phyloP scores from a whole-genome alignment of 1,140 invertebrate species.

The Drosophila gunungcola region DNA sequence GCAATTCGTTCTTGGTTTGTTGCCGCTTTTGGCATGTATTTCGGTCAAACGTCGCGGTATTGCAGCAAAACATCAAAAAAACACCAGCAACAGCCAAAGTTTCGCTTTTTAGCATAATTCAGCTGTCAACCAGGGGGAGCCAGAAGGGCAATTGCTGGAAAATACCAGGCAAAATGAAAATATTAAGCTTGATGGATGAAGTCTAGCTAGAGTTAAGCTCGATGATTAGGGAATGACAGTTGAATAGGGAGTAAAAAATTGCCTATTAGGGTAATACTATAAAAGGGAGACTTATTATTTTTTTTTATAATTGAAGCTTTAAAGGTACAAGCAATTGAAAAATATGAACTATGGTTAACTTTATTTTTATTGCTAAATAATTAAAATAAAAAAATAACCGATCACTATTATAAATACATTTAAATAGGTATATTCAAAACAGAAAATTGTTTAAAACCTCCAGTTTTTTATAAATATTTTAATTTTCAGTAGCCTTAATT shows the following conservation, averaged over 20 bases:
- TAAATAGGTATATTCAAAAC: too few species aligned
- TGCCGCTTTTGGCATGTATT: constrained; percentile 52
- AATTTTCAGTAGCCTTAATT: too few species aligned
- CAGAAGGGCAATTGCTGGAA: neutral
- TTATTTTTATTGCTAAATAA: too few species aligned
- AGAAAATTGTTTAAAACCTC: too few species aligned
- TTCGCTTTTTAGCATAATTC: constrained; percentile 63
- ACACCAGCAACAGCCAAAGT: constrained; percentile 48
- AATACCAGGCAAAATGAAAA: constrained; percentile 12
- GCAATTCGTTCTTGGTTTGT: constrained; percentile 50
- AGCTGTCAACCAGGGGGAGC: constrained; percentile 14
- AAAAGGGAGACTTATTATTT: neutral
- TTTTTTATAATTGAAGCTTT: too few species aligned
- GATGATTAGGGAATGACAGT: neutral
- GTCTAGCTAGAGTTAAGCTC: neutral
- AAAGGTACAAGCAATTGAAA: too few species aligned
- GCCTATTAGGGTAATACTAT: neutral
- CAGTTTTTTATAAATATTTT: too few species aligned
- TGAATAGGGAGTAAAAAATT: constrained; percentile 1
- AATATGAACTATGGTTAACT: too few species aligned
- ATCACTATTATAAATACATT: too few species aligned
- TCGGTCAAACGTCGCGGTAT: constrained; percentile 63
- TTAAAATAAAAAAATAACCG: too few species aligned
- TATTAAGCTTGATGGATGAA: constrained; percentile 12
- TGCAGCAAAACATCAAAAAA: constrained; percentile 57